Evolutionary conservation across 2,888 invertebrate species (phyloP).

Genomic region (Caenorhabditis auriculariae): DNA sequence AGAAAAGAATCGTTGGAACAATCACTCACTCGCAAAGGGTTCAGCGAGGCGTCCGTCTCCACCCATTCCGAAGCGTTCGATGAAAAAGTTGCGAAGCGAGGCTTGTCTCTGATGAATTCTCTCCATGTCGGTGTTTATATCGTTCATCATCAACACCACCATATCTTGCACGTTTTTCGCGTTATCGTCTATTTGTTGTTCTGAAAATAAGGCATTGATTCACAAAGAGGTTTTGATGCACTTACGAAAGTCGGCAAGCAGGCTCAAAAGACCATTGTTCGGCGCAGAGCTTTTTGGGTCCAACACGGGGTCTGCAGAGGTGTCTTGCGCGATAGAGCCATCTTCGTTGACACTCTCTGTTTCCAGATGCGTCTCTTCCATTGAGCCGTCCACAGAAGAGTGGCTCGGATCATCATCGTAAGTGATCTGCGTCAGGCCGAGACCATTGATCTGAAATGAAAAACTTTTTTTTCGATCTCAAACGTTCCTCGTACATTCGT

Average conservation of each 20-base stretch:
- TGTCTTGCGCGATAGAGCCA: too few species aligned
- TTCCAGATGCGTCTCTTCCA: too few species aligned
- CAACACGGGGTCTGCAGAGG: too few species aligned
- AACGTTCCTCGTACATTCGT: neutral
- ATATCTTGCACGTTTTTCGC: constrained; percentile 15
- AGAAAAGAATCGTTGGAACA: too few species aligned
- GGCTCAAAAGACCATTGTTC: too few species aligned
- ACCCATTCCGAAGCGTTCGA: constrained; percentile 8
- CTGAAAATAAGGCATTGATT: constrained; percentile 7
- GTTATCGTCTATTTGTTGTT: constrained; percentile 19
- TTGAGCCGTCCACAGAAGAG: too few species aligned
- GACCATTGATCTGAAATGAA: constrained; percentile 21
- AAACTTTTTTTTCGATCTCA: neutral
- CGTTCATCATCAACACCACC: constrained; percentile 15
- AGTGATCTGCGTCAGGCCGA: constrained; percentile 22
- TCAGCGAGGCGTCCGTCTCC: constrained; percentile 9
- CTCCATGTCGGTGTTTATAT: constrained; percentile 17
- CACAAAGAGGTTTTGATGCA: too few species aligned
- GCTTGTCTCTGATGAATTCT: constrained; percentile 11
- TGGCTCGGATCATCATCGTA: constrained; percentile 15
- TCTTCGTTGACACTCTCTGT: too few species aligned
- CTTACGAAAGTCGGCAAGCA: too few species aligned
- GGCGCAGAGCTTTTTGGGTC: too few species aligned
- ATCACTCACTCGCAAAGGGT: constrained; percentile 13
- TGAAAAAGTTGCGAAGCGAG: constrained; percentile 6